A percentile compares a stretch with the other conserved stretches of the same genome.
phyloP scores from a whole-genome alignment of 2,113 vertebrate genomes.

The Neogale vison region DNA sequence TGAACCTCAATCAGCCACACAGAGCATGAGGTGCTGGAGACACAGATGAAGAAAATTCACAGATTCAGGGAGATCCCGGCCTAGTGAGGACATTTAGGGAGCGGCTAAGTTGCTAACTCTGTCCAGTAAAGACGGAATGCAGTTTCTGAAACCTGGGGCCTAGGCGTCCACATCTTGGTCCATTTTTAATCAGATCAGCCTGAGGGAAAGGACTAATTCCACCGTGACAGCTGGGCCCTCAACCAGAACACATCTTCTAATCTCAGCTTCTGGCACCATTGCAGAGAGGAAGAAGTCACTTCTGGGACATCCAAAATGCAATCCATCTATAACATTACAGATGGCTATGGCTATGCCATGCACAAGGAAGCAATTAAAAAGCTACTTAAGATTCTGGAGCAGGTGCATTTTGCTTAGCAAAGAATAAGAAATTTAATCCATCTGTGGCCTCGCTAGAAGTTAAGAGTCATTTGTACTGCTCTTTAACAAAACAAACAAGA shows the following conservation, averaged over 20 bases:
- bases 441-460: constrained; percentile 56
- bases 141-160: constrained; percentile 24
- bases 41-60: background rate
- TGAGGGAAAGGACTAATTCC: constrained; percentile 58
- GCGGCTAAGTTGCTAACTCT: background rate
- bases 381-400: constrained; percentile 69
- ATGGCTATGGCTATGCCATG: constrained; percentile 59
- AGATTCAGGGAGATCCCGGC: background rate
- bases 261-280: constrained; percentile 64
- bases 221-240: constrained; percentile 59
- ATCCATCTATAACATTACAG: constrained; percentile 60
- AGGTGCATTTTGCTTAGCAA: constrained; percentile 77
- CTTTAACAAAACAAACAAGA: constrained; percentile 57
- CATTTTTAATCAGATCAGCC: constrained; percentile 54
- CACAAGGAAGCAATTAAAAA: constrained; percentile 77
- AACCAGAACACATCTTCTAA: constrained; percentile 58
- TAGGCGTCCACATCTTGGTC: background rate
- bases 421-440: constrained; percentile 68
- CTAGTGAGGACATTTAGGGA: background rate
- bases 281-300: constrained; percentile 59
- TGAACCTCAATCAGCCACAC: background rate
- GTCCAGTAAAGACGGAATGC: background rate
- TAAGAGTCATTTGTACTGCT: constrained; percentile 59
- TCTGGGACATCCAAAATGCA: constrained; percentile 61
- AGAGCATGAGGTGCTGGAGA: background rate